Conservation (phyloP, 2,888 invertebrate species). For the Sylvicola fuscatus region DNA sequence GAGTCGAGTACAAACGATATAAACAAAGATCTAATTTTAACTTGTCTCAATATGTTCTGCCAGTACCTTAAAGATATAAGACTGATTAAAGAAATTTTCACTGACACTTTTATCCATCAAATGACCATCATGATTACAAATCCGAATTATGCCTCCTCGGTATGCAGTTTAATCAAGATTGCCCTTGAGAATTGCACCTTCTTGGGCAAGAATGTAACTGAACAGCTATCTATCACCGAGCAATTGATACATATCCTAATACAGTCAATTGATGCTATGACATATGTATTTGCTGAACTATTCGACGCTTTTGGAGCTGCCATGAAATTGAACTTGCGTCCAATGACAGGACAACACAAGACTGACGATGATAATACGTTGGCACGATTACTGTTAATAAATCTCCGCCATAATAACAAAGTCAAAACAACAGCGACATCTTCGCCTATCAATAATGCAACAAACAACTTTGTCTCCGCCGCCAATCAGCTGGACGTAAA, state of each 20-base stretch:
- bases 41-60: constrained; percentile 20
- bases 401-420: too few relatives aligned
- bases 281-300: constrained; percentile 5
- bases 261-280: constrained; percentile 8
- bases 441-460: too few relatives aligned
- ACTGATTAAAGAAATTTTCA: constrained; percentile 20
- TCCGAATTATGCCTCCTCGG: constrained; percentile 17
- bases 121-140: constrained; percentile 18
- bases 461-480: too few relatives aligned
- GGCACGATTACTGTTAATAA: too few relatives aligned
- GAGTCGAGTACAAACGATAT: neutral
- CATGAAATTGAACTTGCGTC: neutral
- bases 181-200: constrained; percentile 21
- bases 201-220: constrained; percentile 17
- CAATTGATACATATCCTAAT: constrained; percentile 19
- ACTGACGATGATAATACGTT: neutral
- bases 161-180: constrained; percentile 22
- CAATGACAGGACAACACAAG: neutral
- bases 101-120: constrained; percentile 19
- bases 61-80: constrained; percentile 21
- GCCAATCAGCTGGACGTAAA: too few relatives aligned
- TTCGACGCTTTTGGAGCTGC: constrained; percentile 3
- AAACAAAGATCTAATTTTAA: constrained; percentile 10
- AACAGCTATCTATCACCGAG: constrained; percentile 15
- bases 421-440: too few relatives aligned